These are phyloP conservation scores for Hirudinaria manillensis DNA, from an alignment of 2,888 invertebrate species.

Conservation along the genomic window DNA sequence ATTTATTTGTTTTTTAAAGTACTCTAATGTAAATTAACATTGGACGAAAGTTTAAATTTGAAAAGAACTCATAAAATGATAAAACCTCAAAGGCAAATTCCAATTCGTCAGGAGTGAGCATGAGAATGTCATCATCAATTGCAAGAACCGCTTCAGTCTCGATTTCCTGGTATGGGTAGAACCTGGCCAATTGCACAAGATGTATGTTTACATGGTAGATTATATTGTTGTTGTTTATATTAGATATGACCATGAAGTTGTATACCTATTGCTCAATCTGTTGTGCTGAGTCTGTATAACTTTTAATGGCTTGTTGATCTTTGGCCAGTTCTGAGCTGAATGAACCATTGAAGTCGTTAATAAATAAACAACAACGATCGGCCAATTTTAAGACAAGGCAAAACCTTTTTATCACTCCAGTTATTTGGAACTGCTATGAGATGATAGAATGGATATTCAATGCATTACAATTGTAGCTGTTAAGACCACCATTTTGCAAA, in stretches of 20 bases:
- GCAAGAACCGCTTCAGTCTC: conserved; percentile 92
- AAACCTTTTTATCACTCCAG: too few relatives aligned
- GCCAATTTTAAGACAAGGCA: too few relatives aligned
- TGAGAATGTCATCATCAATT: conserved; percentile 89
- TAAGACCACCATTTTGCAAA: too few relatives aligned
- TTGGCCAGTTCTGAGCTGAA: conserved; percentile 79
- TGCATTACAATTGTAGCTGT: too few relatives aligned
- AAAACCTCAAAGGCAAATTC: conserved; percentile 84
- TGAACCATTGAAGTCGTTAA: conserved; percentile 37
- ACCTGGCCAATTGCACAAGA: conserved; percentile 57
- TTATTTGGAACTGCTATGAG: too few relatives aligned
- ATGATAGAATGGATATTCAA: too few relatives aligned
- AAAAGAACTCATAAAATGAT: too few relatives aligned
- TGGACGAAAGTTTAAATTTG: too few relatives aligned
- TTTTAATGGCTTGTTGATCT: conserved; percentile 78
- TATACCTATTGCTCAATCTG: conserved; percentile 72
- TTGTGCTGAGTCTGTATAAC: conserved; percentile 84
- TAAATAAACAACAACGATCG: background rate
- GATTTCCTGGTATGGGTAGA: conserved; percentile 89
- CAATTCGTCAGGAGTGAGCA: conserved; percentile 88
- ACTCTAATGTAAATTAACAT: too few relatives aligned
- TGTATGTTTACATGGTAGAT: background rate
- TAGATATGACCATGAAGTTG: background rate
- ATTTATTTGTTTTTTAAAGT: too few relatives aligned
- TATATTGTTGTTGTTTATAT: too few relatives aligned